Evolutionary conservation across 2,797 vertebrate species (phyloP), one percentile per base, ranked within the genome.

Genomic region (Clarias laeviceps): DNA sequence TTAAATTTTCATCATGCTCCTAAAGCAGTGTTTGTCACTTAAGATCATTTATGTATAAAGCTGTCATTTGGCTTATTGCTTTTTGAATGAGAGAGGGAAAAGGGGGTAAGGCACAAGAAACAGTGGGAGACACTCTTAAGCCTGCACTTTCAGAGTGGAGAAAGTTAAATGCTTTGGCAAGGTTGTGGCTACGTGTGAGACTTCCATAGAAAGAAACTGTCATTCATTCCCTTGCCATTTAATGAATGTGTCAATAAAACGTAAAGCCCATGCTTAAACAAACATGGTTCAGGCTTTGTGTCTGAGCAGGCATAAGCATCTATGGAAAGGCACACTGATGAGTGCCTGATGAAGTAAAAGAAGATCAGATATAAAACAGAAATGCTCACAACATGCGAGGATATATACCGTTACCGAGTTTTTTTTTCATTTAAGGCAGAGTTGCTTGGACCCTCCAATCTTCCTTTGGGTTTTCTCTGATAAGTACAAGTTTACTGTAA

Each of bases 141-240:
- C 56, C 34, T 40, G 69, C 40, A 62, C 72, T 84, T 80, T 88
- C 83, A 89, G 61, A 84, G 79, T 86, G 84, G 82, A 69, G 50
- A 89, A 89, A 92, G 92, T 92, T 92, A 92, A 87, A 92, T 90
- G 82, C 84, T 90, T 92, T 86, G 86, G 82, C 87, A 91, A 50
- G 89, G 87, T 88, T 90, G 50, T 91, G 84, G 54, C 34, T 80
- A 83, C 34, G 89, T 86, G 87, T 84, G 88, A 91, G 85, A 93
- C 91, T 91, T 91, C 88, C 87, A 85, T 78, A 77, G 88, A 85
- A 87, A 85, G 66, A 64, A 87, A 74, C 50, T 68, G 79, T 76
- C 84, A 66, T 66, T 86, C 87, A 90, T 90, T 89, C 82, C 89
- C 86, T 70, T 83, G 88, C 69, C 88, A 57, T 82, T 82, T 77